Evolutionary conservation across 2,888 invertebrate genomes (phyloP).

Genomic region (Horisme vitalbata): DNA sequence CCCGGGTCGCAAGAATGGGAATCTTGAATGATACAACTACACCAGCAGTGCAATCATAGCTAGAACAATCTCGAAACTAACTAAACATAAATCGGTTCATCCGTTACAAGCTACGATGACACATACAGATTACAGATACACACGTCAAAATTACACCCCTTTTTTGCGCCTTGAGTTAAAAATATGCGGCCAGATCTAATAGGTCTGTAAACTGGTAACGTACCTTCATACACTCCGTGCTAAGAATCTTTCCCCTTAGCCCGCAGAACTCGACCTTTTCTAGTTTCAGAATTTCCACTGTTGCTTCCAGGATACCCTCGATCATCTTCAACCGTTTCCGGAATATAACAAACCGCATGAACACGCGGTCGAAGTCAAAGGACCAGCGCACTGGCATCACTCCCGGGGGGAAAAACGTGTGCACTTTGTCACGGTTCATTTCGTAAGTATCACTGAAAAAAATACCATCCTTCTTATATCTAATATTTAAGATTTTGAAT

Average conservation of each 20-base stretch:
- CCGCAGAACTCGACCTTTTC: conserved; percentile 93
- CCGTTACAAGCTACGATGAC: too few species aligned
- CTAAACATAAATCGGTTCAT: too few species aligned
- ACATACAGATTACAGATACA: too few species aligned
- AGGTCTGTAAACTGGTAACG: not conserved
- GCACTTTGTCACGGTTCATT: conserved; percentile 79
- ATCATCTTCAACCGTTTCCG: conserved; percentile 85
- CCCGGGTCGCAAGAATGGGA: conserved; percentile 99
- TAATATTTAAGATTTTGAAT: too few species aligned
- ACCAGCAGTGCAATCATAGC: conserved; percentile 98
- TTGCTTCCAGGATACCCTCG: conserved; percentile 87
- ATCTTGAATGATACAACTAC: conserved; percentile 99
- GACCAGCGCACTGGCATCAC: conserved; percentile 87
- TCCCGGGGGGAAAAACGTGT: conserved; percentile 78
- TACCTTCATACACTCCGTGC: conserved; percentile 75
- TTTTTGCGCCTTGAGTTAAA: too few species aligned
- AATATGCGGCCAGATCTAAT: not conserved
- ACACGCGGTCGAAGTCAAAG: conserved; percentile 88
- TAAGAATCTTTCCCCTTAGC: conserved; percentile 84
- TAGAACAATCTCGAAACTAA: too few species aligned
- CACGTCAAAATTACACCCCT: too few species aligned
- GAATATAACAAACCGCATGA: conserved; percentile 86
- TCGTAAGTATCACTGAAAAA: conserved; percentile 72
- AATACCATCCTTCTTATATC: not conserved
- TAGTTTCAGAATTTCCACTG: conserved; percentile 91